These are phyloP conservation scores for Anastrepha ludens DNA, from an alignment of 1,140 invertebrate genomes.

Conservation along the genomic window DNA sequence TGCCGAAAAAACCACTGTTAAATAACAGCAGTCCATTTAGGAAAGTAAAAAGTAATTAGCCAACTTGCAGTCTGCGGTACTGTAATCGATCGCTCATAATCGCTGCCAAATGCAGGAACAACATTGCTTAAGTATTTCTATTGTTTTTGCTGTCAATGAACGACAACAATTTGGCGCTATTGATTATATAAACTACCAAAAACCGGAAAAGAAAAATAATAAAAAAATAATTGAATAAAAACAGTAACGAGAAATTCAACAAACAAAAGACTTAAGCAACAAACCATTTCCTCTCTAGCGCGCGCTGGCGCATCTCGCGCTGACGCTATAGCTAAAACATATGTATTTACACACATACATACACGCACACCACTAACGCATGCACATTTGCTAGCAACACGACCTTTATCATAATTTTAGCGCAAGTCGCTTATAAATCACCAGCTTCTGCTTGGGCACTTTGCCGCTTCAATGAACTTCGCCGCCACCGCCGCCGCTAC, in stretches of 20 bases:
- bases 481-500: not conserved
- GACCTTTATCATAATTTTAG: conserved; percentile 48
- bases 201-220: not conserved
- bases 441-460: not conserved
- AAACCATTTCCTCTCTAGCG: not conserved
- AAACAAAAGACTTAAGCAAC: conserved; percentile 32
- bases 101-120: not conserved
- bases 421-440: conserved; percentile 35
- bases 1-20: not conserved
- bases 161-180: not conserved
- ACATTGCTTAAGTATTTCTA: not conserved
- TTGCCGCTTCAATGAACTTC: conserved; percentile 33
- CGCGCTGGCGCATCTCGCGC: not conserved
- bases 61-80: not conserved
- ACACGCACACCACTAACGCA: not conserved
- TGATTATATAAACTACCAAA: not conserved
- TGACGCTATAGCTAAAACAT: not conserved
- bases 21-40: not conserved
- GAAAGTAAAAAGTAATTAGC: not conserved
- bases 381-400: not conserved
- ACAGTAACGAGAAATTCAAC: not conserved
- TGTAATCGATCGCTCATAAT: not conserved
- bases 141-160: conserved; percentile 6
- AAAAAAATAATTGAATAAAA: not conserved
- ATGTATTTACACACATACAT: not conserved